These are phyloP conservation scores for Hyposoter dolosus DNA, from an alignment of 2,888 invertebrate species.

Conservation along the genomic window DNA sequence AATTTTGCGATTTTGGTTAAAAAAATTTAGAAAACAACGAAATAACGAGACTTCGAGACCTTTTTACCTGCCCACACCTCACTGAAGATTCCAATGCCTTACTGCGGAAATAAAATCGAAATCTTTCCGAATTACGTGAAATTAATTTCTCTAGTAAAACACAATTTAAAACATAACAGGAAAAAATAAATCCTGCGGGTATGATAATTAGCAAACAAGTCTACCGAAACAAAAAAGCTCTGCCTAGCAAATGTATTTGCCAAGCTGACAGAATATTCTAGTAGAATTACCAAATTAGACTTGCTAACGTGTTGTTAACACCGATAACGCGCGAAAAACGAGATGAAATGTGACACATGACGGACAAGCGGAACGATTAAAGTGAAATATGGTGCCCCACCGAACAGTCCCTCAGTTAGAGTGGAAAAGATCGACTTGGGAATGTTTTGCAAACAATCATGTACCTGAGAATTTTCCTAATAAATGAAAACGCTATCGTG, in stretches of 20 bases:
- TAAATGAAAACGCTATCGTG: neutral
- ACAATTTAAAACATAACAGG: neutral
- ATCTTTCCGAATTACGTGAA: neutral
- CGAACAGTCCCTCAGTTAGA: neutral
- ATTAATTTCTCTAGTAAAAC: neutral
- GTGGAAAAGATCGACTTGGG: neutral
- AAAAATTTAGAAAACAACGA: neutral
- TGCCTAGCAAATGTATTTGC: neutral
- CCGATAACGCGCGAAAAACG: constrained; percentile 3
- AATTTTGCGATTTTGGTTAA: neutral
- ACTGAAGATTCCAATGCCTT: neutral
- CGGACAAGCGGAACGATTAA: constrained; percentile 13
- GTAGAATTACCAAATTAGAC: constrained; percentile 6
- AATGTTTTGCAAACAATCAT: neutral
- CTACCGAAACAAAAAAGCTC: neutral
- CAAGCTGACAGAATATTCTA: neutral
- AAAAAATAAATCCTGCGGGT: neutral
- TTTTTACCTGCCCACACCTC: neutral
- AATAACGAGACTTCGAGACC: neutral
- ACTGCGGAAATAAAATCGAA: neutral
- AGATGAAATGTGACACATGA: constrained; percentile 7
- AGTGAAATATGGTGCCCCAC: neutral
- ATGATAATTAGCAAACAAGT: neutral
- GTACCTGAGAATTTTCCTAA: neutral
- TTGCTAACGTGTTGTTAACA: constrained; percentile 7